Conservation (phyloP, 1,140 invertebrate species). For the Argopecten irradians region DNA sequence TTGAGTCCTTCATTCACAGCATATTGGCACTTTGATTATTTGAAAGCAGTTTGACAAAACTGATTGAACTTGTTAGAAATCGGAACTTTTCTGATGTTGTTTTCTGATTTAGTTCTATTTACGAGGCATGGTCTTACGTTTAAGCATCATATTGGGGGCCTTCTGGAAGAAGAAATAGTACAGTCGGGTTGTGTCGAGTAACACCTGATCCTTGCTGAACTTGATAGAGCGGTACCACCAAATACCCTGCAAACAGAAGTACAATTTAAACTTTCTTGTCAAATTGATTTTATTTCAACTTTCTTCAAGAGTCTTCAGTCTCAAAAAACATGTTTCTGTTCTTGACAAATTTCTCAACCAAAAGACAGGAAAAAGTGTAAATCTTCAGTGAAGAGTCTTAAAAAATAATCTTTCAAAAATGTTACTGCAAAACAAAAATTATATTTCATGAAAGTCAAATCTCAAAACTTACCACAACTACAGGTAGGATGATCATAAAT, state of each 20-base stretch:
- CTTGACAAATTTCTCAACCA: neutral
- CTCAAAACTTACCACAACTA: conserved; percentile 83
- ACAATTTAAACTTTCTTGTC: neutral
- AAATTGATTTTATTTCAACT: neutral
- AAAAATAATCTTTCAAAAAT: too few relatives aligned
- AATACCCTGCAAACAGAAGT: conserved; percentile 83
- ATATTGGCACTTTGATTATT: too few relatives aligned
- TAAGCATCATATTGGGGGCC: conserved; percentile 95
- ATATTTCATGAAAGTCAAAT: neutral
- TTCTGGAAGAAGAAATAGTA: conserved; percentile 98
- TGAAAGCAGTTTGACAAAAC: too few relatives aligned
- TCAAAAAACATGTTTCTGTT: neutral
- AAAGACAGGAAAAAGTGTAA: conserved; percentile 53
- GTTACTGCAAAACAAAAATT: too few relatives aligned
- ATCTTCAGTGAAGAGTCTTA: too few relatives aligned
- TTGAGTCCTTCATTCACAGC: too few relatives aligned
- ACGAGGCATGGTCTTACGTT: conserved; percentile 79
- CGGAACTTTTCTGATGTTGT: too few relatives aligned
- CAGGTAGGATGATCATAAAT: conserved; percentile 98
- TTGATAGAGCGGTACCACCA: conserved; percentile 99
- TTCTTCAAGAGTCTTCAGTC: neutral
- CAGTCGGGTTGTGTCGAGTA: conserved; percentile 95
- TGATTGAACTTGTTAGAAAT: too few relatives aligned
- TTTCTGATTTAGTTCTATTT: neutral
- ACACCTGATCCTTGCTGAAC: conserved; percentile 96